These are phyloP conservation scores for Platyscapa corneri DNA, from an alignment of 1,140 invertebrate species.

Conservation along the genomic window DNA sequence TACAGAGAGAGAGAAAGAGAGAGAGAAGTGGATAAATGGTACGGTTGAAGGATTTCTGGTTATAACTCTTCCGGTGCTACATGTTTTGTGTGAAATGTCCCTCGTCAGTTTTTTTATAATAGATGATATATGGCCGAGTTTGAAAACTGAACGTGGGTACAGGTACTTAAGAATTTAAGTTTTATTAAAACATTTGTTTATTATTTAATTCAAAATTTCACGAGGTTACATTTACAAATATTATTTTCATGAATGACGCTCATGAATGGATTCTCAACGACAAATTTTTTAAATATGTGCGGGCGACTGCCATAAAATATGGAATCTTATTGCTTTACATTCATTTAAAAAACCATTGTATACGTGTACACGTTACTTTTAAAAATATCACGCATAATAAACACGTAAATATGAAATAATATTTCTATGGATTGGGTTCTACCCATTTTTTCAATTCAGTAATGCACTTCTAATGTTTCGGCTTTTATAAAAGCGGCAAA, in stretches of 20 bases:
- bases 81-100: conserved; percentile 26
- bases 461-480: background rate
- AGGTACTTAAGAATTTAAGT: background rate
- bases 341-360: no score
- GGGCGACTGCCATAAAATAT: no score
- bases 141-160: background rate
- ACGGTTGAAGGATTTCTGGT: conserved; percentile 49
- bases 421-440: background rate
- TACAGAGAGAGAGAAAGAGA: background rate
- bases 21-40: conserved; percentile 32
- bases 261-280: no score
- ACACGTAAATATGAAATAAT: no score
- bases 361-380: background rate
- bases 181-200: background rate
- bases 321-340: no score
- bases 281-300: no score
- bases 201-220: no score
- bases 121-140: background rate
- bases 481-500: background rate
- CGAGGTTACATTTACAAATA: no score
- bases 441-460: background rate
- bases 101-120: conserved; percentile 18
- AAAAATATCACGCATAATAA: background rate
- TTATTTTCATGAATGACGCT: no score
- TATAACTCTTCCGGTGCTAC: conserved; percentile 48